phyloP scores from a whole-genome alignment of 92 coral and sea anemone genomes.

The Porites evermanni region DNA sequence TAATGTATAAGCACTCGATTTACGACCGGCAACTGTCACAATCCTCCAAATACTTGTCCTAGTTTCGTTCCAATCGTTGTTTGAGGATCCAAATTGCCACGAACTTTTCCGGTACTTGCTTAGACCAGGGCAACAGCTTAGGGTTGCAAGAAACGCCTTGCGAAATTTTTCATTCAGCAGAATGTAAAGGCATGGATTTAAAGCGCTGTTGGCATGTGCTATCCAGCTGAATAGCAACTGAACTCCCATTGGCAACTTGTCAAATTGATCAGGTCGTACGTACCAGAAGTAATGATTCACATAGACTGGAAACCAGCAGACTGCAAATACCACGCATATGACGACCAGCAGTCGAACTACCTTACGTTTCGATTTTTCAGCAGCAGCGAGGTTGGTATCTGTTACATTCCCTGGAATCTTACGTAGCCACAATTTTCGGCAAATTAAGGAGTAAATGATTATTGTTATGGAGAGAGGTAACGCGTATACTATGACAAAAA shows the following conservation, averaged over 20 bases:
- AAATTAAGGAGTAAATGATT: constrained; percentile 42
- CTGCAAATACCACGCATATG: constrained; percentile 43
- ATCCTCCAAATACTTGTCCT: constrained; percentile 29
- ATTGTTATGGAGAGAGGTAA: constrained; percentile 29
- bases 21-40: constrained; percentile 11
- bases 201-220: constrained; percentile 54
- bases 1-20: constrained; percentile 20
- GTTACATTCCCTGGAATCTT: constrained; percentile 59
- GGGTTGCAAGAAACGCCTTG: constrained; percentile 4
- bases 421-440: constrained; percentile 53
- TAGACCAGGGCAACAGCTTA: constrained; percentile 26
- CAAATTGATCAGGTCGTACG: background rate
- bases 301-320: constrained; percentile 58
- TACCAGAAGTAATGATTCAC: constrained; percentile 40
- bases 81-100: too few relatives aligned
- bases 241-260: background rate
- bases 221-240: constrained; percentile 31
- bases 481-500: constrained; percentile 46
- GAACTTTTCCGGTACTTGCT: background rate
- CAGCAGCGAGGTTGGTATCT: constrained; percentile 39
- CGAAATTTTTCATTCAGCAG: constrained; percentile 47
- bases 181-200: constrained; percentile 51
- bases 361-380: constrained; percentile 41
- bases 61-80: background rate
- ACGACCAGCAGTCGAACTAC: constrained; percentile 34